These are phyloP conservation scores for Elanoides forficatus DNA, from an alignment of 2,113 vertebrate species.

Conservation along the genomic window DNA sequence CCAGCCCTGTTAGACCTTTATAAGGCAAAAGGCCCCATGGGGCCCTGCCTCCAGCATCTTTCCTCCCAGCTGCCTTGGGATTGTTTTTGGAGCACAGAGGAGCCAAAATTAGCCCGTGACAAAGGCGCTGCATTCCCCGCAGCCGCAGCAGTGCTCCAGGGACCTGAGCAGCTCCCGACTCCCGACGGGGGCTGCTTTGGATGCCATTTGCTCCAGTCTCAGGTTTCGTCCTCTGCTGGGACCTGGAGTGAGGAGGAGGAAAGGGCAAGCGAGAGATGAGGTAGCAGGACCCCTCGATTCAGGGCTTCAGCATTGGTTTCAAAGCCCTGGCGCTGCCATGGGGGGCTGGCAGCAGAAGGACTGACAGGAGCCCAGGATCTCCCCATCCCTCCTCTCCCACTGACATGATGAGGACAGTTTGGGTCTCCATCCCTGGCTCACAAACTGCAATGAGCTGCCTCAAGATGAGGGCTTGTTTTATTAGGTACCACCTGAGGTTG, in stretches of 20 bases:
- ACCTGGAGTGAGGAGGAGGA: neutral
- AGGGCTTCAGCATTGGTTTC: neutral
- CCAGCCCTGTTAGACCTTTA: slow-evolving; percentile 29
- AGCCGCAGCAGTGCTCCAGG: neutral
- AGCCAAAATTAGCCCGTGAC: slow-evolving; percentile 65
- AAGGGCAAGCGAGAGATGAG: neutral
- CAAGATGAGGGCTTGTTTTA: neutral
- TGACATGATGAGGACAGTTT: neutral
- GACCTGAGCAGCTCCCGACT: neutral
- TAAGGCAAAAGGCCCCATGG: neutral
- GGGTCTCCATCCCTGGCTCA: neutral
- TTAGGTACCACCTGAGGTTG: neutral
- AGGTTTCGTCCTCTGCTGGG: neutral
- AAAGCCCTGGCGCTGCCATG: fast-evolving
- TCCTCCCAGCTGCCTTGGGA: slow-evolving; percentile 6
- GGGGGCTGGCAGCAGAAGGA: neutral
- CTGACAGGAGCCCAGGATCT: neutral
- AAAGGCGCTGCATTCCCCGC: neutral
- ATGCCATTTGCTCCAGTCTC: neutral
- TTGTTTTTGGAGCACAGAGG: slow-evolving; percentile 19
- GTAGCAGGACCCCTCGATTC: fast-evolving
- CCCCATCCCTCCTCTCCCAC: neutral
- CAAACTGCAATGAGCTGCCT: neutral
- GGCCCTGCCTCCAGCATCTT: slow-evolving; percentile 9
- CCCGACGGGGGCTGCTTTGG: neutral